phyloP scores from a whole-genome alignment of 1,140 invertebrate genomes.

The Drosophila orena region DNA sequence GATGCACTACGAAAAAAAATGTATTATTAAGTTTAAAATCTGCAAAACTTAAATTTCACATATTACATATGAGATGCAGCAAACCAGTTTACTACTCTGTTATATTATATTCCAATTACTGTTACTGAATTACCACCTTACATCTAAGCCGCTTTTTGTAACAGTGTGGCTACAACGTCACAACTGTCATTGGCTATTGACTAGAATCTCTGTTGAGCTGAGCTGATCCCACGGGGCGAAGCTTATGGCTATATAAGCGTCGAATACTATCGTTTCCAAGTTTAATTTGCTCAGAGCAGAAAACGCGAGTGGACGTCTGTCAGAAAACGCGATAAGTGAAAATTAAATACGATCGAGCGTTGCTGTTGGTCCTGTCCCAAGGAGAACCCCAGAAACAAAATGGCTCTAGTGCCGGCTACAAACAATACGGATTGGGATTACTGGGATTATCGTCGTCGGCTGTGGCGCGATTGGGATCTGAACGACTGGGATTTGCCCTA shows the following conservation, averaged over 20 bases:
- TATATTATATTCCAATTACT: too few species aligned
- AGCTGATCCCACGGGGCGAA: slow-evolving; percentile 13
- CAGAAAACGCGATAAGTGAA: slow-evolving; percentile 63
- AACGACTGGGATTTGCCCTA: slow-evolving; percentile 79
- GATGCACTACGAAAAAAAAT: neutral
- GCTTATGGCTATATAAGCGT: slow-evolving; percentile 73
- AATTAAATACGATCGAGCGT: slow-evolving; percentile 27
- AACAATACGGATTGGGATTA: slow-evolving; percentile 80
- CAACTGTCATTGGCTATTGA: slow-evolving; percentile 60
- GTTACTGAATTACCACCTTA: too few species aligned
- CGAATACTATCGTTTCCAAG: slow-evolving; percentile 52
- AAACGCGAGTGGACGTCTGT: slow-evolving; percentile 76
- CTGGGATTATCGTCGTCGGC: slow-evolving; percentile 80
- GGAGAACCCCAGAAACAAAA: slow-evolving; percentile 16
- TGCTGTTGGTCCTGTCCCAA: slow-evolving; percentile 62
- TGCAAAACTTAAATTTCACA: too few species aligned
- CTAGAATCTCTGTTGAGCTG: slow-evolving; percentile 42
- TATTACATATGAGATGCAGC: too few species aligned
- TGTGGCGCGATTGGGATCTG: slow-evolving; percentile 82
- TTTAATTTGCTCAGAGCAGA: slow-evolving; percentile 81
- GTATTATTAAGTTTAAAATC: neutral
- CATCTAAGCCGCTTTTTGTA: neutral
- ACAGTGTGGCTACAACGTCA: slow-evolving; percentile 49
- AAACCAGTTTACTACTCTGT: too few species aligned
- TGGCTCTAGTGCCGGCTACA: slow-evolving; percentile 78